These are phyloP conservation scores for Syritta pipiens DNA, from an alignment of 2,888 invertebrate genomes.

Conservation along the genomic window DNA sequence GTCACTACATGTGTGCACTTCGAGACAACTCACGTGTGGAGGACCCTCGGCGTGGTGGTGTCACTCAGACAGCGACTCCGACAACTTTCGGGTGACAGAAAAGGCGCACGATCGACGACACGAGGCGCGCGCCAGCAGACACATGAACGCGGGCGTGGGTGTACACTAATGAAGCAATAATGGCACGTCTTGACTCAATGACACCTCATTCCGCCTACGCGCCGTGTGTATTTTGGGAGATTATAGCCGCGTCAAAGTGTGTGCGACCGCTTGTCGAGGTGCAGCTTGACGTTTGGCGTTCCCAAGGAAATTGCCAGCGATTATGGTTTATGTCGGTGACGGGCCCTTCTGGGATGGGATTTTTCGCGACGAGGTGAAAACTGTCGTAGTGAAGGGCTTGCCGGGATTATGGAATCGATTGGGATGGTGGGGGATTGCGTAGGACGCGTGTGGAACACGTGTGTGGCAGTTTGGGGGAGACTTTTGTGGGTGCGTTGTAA, in stretches of 20 bases:
- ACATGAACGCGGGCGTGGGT: constrained; percentile 52
- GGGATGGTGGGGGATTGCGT: no score
- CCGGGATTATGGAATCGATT: no score
- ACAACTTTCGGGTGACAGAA: constrained; percentile 30
- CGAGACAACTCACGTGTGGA: neutral
- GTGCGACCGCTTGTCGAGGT: constrained; percentile 23
- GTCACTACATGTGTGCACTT: constrained; percentile 9
- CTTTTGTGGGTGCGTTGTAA: no score
- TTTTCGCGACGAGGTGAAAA: no score
- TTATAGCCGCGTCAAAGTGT: constrained; percentile 6
- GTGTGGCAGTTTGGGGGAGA: no score
- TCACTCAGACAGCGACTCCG: constrained; percentile 1
- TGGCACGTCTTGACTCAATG: constrained; percentile 72
- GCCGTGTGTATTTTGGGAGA: constrained; percentile 18
- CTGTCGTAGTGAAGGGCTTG: no score
- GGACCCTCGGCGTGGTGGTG: neutral
- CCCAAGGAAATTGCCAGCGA: no score
- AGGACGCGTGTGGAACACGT: no score
- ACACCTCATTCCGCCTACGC: constrained; percentile 63
- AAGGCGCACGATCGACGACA: neutral
- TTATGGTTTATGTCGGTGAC: no score
- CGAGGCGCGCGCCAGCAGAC: neutral
- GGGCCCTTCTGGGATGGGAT: no score
- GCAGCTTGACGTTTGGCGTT: no score
- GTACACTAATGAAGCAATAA: constrained; percentile 78